Evolutionary conservation across 2,113 vertebrate species (phyloP).

Genomic region (Rhinogobius similis): DNA sequence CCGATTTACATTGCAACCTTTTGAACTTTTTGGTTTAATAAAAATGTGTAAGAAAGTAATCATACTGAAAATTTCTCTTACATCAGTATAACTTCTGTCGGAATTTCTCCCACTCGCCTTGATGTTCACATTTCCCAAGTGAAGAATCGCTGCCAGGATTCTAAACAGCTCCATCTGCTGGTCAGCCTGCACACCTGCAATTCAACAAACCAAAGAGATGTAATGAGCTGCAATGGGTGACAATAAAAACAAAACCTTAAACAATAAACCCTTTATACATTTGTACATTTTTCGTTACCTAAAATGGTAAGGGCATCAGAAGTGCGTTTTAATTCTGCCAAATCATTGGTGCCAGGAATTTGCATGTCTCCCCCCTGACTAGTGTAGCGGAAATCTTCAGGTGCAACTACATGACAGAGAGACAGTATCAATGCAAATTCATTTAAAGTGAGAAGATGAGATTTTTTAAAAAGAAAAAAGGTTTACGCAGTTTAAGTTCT

Average conservation of each 20-base stretch:
- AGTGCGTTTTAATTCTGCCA: slow-evolving; percentile 69
- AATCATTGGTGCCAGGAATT: slow-evolving; percentile 70
- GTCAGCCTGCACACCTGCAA: slow-evolving; percentile 75
- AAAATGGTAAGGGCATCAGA: slow-evolving; percentile 73
- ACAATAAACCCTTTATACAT: not conserved
- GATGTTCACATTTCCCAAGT: slow-evolving; percentile 78
- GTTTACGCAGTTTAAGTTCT: slow-evolving; percentile 73
- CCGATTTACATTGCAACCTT: too few relatives aligned
- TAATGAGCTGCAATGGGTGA: too few relatives aligned
- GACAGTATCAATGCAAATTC: not conserved
- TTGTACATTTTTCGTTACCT: slow-evolving; percentile 58
- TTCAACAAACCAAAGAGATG: not conserved
- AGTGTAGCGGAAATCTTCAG: slow-evolving; percentile 78
- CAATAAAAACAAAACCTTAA: too few relatives aligned
- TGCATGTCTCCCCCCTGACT: slow-evolving; percentile 68
- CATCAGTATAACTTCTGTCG: slow-evolving; percentile 75
- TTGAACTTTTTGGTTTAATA: too few relatives aligned
- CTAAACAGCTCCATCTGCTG: slow-evolving; percentile 83
- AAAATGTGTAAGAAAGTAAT: not conserved
- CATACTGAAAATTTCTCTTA: slow-evolving; percentile 30
- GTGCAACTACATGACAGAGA: slow-evolving; percentile 57
- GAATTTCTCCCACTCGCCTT: slow-evolving; percentile 67
- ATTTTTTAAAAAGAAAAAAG: too few relatives aligned
- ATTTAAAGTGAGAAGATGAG: not conserved
- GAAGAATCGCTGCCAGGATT: slow-evolving; percentile 78